These are phyloP conservation scores for Stichodactyla helianthus DNA, from an alignment of 64 coral and sea anemone genomes.

Conservation along the genomic window DNA sequence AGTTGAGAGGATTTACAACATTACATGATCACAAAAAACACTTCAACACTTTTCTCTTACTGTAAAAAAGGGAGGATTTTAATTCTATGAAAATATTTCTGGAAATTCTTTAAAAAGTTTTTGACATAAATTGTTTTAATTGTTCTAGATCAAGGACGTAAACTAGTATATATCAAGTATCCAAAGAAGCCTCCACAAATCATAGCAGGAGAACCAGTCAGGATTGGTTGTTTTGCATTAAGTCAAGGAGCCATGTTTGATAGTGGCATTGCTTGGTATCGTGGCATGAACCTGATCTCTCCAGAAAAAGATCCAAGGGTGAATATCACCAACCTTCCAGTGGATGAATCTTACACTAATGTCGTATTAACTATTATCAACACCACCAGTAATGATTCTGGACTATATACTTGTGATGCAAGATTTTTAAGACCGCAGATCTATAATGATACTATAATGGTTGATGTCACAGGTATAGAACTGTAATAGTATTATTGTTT, in stretches of 20 bases:
- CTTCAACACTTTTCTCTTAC: no score
- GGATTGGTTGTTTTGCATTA: background rate
- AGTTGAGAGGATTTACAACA: no score
- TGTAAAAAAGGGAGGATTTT: no score
- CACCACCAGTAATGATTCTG: constrained; percentile 36
- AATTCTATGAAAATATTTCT: no score
- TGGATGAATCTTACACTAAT: background rate
- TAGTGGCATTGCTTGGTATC: background rate
- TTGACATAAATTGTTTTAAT: background rate
- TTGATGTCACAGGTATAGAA: constrained; percentile 33
- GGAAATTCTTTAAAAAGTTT: no score
- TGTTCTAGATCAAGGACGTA: background rate
- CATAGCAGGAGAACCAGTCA: background rate
- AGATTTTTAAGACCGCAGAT: background rate
- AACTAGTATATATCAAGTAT: background rate
- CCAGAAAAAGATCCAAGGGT: background rate
- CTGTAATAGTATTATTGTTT: background rate
- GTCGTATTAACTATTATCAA: constrained; percentile 18
- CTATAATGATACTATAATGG: constrained; percentile 12
- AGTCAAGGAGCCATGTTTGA: background rate
- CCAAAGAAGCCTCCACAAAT: background rate
- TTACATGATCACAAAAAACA: no score
- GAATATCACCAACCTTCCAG: constrained; percentile 1
- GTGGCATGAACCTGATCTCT: background rate
- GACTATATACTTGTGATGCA: constrained; percentile 11